These are phyloP conservation scores for Solea senegalensis DNA, from an alignment of 2,113 vertebrate species.

Conservation along the genomic window DNA sequence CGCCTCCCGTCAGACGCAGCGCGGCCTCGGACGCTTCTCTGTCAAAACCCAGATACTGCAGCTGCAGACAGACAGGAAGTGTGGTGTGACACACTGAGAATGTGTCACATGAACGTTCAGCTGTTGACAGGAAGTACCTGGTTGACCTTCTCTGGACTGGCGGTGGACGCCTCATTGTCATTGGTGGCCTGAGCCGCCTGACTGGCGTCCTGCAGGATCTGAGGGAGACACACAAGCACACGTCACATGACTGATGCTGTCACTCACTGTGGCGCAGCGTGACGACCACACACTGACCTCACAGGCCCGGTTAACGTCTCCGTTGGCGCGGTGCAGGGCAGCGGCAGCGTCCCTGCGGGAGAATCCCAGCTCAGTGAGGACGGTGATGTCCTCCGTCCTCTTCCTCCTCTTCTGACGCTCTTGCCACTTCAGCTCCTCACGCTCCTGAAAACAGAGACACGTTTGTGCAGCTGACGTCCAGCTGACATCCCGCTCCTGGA, in stretches of 20 bases:
- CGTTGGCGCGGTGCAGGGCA: constrained; percentile 83
- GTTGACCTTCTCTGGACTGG: constrained; percentile 56
- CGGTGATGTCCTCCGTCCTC: constrained; percentile 79
- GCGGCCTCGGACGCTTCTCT: constrained; percentile 75
- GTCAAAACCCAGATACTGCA: constrained; percentile 89
- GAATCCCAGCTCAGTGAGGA: constrained; percentile 86
- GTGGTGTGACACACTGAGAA: background rate
- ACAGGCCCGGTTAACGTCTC: constrained; percentile 86
- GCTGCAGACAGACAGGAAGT: constrained; percentile 64
- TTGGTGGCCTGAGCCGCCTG: constrained; percentile 3
- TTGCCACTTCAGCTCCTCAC: constrained; percentile 83
- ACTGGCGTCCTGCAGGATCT: constrained; percentile 75
- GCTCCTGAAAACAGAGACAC: constrained; percentile 78
- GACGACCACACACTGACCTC: constrained; percentile 68
- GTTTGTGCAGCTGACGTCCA: background rate
- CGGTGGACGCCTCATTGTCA: constrained; percentile 16
- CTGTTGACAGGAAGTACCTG: constrained; percentile 61
- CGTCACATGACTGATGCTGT: background rate
- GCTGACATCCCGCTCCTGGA: background rate
- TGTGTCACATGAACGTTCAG: no score
- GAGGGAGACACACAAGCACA: background rate
- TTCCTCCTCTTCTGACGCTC: constrained; percentile 84
- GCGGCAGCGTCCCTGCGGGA: constrained; percentile 82
- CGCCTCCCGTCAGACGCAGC: constrained; percentile 83
- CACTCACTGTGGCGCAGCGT: background rate